Conservation (phyloP, 2,113 vertebrate genomes). For the Myotis lucifugus region DNA sequence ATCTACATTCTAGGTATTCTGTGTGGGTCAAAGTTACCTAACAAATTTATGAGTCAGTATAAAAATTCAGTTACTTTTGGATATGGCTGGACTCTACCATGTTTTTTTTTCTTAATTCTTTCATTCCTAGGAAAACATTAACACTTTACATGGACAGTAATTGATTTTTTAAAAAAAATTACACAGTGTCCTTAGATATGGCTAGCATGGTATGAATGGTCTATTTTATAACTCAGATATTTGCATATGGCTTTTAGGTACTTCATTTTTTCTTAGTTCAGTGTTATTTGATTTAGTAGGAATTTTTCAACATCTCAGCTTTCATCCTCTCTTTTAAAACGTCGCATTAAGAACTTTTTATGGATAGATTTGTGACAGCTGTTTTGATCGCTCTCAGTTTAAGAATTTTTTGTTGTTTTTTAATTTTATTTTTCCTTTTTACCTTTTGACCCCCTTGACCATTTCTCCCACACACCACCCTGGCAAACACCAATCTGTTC, state of each 20-base stretch:
- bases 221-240: constrained; percentile 33
- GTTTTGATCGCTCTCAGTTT: not conserved
- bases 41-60: not conserved
- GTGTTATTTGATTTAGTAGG: constrained; percentile 22
- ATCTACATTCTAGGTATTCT: not conserved
- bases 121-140: not conserved
- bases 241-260: constrained; percentile 9
- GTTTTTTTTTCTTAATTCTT: not conserved
- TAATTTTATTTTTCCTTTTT: not conserved
- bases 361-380: not conserved
- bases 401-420: not conserved
- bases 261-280: constrained; percentile 57
- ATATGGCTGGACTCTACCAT: not conserved
- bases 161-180: not conserved
- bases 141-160: not conserved
- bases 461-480: not conserved
- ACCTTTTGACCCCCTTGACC: not conserved
- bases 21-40: not conserved
- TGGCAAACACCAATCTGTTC: not conserved
- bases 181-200: not conserved
- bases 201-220: not conserved
- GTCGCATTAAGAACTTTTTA: not conserved
- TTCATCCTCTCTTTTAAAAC: constrained; percentile 33
- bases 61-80: not conserved
- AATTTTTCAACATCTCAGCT: constrained; percentile 32